Percentiles rank a stretch among this genome's conserved stretches.
These are phyloP conservation scores for Pseudomyrmex flavicornis DNA, from an alignment of 1,140 invertebrate species.

Conservation along the genomic window DNA sequence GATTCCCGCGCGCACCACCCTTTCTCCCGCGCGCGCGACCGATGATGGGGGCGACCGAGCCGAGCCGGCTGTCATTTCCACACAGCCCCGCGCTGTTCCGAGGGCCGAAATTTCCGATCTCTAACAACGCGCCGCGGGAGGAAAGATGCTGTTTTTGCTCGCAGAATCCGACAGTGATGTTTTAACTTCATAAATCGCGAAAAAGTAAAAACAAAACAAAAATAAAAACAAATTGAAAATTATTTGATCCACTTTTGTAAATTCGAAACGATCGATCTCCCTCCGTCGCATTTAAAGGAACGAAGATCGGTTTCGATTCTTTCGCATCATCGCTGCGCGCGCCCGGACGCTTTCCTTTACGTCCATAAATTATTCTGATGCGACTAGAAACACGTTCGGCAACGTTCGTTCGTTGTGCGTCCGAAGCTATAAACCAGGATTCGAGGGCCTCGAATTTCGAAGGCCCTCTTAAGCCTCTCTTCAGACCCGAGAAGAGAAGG, in stretches of 20 bases:
- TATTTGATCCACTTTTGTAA: background rate
- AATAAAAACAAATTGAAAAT: background rate
- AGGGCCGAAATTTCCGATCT: conserved; percentile 57
- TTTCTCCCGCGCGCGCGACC: background rate
- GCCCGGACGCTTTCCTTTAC: background rate
- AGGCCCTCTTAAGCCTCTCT: conserved; percentile 54
- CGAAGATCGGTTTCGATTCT: background rate
- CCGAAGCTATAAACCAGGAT: conserved; percentile 40
- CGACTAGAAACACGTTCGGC: conserved; percentile 38
- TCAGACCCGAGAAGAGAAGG: conserved; percentile 39
- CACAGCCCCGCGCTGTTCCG: conserved; percentile 46
- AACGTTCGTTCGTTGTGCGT: conserved; percentile 19
- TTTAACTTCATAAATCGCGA: background rate
- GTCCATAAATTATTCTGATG: conserved; percentile 8
- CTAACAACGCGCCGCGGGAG: conserved; percentile 19
- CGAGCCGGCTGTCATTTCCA: conserved; percentile 60
- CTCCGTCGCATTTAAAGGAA: background rate
- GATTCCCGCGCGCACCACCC: conserved; percentile 39
- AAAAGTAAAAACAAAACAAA: background rate
- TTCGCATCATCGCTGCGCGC: background rate
- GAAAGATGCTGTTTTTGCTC: conserved; percentile 28
- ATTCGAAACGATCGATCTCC: background rate
- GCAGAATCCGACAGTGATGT: background rate
- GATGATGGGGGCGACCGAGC: conserved; percentile 46
- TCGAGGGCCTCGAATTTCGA: conserved; percentile 40